Evolutionary conservation across 2,888 invertebrate species (phyloP), one percentile per base, ranked within the genome.

Genomic region (Euzetes globulus): DNA sequence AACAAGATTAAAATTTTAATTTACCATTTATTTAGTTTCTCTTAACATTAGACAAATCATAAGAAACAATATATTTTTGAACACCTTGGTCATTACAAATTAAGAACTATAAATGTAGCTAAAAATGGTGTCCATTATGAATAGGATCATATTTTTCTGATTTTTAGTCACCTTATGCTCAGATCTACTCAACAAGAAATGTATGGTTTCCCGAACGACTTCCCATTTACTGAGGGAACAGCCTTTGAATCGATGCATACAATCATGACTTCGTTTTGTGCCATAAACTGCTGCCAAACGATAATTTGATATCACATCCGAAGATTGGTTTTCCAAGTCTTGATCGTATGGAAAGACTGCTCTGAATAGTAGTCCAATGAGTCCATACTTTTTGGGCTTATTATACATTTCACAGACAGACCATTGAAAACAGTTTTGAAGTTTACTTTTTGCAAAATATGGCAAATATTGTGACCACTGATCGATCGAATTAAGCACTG

Each of bases 261-360:
- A 58, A 19, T 58, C 19, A 25, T 25, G 3, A 6, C 22, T 58
- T 22, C 22, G 3, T 22, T 58, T 25, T 19, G 4, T n/a, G 22
- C 58, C 58, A 58, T 58, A 58, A 58, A 25, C 19, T 19, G 58
- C 58, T 25, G 58, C 58, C 58, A 58, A 58, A 22, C 19, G 58
- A 58, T 58, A 58, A 19, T 58, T 58, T 5, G 58, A 25, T 22
- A 58, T 22, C 2, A 58, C 58, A 25, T 58, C 19, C 19, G 58
- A 58, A 5, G 58, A 58, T 22, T 58, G 4, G 22, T 25, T 19
- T 58, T 58, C 19, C 11, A 58, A 58, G 19, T 19, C 58, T 2
- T 58, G 15, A 58, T 25, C 58, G 6, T 58, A 58, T 6, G 58
- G 58, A 22, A 58, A 58, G 25, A 58, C 25, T 19, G 5, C 22